Conservation (phyloP, 2,888 invertebrate genomes). For the Brassicogethes aeneus region DNA sequence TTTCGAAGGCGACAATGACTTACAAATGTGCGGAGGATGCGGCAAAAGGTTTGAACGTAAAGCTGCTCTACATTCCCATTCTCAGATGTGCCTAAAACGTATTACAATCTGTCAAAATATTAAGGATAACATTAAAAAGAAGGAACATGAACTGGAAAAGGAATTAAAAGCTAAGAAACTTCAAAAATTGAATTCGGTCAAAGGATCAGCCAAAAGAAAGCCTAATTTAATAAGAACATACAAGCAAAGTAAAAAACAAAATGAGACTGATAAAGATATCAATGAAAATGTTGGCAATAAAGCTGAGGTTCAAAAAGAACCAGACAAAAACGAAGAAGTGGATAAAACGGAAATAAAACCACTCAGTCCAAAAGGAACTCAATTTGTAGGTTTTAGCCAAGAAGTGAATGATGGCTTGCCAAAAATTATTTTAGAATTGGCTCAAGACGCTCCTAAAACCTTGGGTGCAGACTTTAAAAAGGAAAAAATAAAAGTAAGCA, state of each 20-base stretch:
- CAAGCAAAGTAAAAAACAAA: slow-evolving; percentile 6
- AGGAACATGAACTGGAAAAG: slow-evolving; percentile 15
- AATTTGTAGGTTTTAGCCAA: no score
- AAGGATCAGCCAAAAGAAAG: slow-evolving; percentile 19
- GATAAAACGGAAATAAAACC: no score
- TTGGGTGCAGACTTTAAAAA: no score
- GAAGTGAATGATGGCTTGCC: no score
- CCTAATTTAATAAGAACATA: slow-evolving; percentile 14
- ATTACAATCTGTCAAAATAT: slow-evolving; percentile 40
- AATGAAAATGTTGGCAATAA: neutral
- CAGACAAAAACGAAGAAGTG: no score
- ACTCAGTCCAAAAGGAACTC: no score
- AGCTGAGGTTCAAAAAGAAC: neutral
- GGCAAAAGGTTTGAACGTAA: slow-evolving; percentile 63
- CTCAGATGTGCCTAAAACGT: slow-evolving; percentile 55
- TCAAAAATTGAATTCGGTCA: slow-evolving; percentile 6
- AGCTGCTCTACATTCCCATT: slow-evolving; percentile 63
- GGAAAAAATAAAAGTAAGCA: no score
- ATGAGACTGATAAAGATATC: neutral
- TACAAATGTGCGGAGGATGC: slow-evolving; percentile 59
- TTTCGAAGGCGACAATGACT: slow-evolving; percentile 52
- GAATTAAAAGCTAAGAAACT: slow-evolving; percentile 8
- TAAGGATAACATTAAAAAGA: slow-evolving; percentile 24
- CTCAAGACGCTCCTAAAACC: no score
- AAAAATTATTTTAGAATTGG: no score